phyloP scores from a whole-genome alignment of 2,113 vertebrate genomes.

The Platycercus adscitus region DNA sequence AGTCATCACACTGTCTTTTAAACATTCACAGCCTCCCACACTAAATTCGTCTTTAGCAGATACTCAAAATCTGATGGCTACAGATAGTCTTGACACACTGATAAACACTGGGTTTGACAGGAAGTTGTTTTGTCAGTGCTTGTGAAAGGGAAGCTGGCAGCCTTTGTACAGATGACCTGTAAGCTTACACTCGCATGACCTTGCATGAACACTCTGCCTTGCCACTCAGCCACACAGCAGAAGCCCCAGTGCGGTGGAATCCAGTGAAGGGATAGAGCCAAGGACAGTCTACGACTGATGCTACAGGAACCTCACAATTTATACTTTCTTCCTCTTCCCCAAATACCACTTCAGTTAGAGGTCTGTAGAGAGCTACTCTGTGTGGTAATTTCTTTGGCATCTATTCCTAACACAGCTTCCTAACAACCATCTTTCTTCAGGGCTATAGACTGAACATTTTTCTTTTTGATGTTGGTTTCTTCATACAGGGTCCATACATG shows the following conservation, averaged over 20 bases:
- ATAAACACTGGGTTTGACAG: neutral
- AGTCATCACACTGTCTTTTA: neutral
- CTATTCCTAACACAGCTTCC: neutral
- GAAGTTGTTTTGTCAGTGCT: neutral
- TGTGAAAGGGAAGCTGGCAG: neutral
- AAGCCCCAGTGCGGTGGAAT: rapidly evolving
- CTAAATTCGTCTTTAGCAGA: neutral
- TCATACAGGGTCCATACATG: neutral
- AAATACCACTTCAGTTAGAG: neutral
- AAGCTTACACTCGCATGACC: neutral
- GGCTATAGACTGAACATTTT: neutral
- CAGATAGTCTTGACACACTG: neutral
- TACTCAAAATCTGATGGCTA: neutral
- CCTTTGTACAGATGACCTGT: neutral
- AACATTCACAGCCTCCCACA: rapidly evolving
- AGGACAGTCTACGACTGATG: neutral
- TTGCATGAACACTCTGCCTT: neutral
- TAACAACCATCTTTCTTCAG: neutral
- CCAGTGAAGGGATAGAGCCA: neutral
- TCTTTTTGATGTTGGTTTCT: neutral
- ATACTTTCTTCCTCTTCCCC: neutral
- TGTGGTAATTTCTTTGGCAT: neutral
- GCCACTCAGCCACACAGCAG: neutral
- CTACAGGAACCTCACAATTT: neutral
- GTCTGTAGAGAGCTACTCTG: neutral